Evolutionary conservation across 2,113 vertebrate species (phyloP).

Genomic region (Argyrosomus japonicus): DNA sequence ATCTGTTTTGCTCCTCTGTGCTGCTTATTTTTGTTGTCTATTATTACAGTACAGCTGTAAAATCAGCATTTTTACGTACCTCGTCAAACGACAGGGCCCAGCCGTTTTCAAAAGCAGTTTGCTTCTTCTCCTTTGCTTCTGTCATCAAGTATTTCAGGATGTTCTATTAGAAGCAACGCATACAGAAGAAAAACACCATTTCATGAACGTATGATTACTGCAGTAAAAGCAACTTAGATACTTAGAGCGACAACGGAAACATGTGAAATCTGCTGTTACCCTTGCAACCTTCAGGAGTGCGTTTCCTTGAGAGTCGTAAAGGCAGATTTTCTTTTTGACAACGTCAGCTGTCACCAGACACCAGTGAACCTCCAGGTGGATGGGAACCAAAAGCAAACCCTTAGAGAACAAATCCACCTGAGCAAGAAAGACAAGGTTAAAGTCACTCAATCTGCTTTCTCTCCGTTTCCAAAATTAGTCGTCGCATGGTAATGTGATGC

Average conservation of each 20-base stretch:
- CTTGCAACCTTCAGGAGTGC: conserved; percentile 93
- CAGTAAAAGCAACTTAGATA: background rate
- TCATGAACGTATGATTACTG: fast-evolving
- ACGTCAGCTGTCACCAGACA: conserved; percentile 95
- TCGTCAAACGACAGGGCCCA: conserved; percentile 92
- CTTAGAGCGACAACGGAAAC: no score
- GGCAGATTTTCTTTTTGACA: conserved; percentile 89
- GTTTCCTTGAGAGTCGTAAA: conserved; percentile 97
- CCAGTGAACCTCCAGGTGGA: conserved; percentile 99
- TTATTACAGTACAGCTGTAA: no score
- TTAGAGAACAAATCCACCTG: conserved; percentile 98
- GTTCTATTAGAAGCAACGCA: conserved; percentile 83
- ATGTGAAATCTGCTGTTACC: conserved; percentile 80
- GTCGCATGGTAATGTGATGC: background rate
- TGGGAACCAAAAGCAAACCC: conserved; percentile 92
- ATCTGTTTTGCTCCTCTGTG: background rate
- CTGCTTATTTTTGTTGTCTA: background rate
- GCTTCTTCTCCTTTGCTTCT: conserved; percentile 95
- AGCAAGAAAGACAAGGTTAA: background rate
- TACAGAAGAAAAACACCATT: background rate
- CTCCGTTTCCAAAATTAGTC: background rate
- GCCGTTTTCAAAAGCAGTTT: conserved; percentile 89
- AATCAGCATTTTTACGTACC: conserved; percentile 75
- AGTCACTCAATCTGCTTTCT: background rate
- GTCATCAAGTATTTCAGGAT: conserved; percentile 95